These are phyloP conservation scores for Ethmia dodecea DNA, from an alignment of 2,888 invertebrate genomes.

Conservation along the genomic window DNA sequence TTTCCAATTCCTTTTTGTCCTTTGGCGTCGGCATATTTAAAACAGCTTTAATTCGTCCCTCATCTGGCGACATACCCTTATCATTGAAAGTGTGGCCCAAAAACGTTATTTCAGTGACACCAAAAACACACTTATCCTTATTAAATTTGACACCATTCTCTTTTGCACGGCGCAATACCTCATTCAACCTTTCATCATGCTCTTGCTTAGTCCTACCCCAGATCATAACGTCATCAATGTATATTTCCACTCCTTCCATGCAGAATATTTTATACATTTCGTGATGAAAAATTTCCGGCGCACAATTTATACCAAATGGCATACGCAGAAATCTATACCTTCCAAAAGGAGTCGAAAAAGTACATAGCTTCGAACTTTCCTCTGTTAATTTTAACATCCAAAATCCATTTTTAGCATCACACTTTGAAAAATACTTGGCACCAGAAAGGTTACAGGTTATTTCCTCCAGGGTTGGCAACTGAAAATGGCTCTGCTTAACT, in stretches of 20 bases:
- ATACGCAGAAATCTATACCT: conserved; percentile 11
- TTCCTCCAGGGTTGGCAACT: conserved; percentile 11
- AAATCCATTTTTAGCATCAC: conserved; percentile 14
- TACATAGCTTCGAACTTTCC: conserved; percentile 11
- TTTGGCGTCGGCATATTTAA: neutral
- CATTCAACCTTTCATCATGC: conserved; percentile 11
- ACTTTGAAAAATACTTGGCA: conserved; percentile 12
- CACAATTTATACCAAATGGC: conserved; percentile 13
- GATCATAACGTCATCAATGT: conserved; percentile 9
- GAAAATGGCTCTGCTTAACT: conserved; percentile 13
- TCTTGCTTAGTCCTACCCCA: conserved; percentile 8
- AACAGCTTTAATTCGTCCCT: neutral
- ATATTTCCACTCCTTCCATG: conserved; percentile 9
- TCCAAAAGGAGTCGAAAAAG: conserved; percentile 11
- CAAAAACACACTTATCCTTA: conserved; percentile 5
- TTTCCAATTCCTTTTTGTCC: conserved; percentile 2
- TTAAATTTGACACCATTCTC: conserved; percentile 9
- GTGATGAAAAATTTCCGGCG: conserved; percentile 14
- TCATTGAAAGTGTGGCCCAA: conserved; percentile 5
- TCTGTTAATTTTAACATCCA: conserved; percentile 12
- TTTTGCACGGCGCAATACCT: conserved; percentile 4
- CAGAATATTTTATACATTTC: conserved; percentile 15
- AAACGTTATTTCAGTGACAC: conserved; percentile 3
- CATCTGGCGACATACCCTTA: conserved; percentile 6
- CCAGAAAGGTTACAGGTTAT: conserved; percentile 11